phyloP scores from a whole-genome alignment of 1,140 invertebrate genomes.

The Ylistrum balloti region DNA sequence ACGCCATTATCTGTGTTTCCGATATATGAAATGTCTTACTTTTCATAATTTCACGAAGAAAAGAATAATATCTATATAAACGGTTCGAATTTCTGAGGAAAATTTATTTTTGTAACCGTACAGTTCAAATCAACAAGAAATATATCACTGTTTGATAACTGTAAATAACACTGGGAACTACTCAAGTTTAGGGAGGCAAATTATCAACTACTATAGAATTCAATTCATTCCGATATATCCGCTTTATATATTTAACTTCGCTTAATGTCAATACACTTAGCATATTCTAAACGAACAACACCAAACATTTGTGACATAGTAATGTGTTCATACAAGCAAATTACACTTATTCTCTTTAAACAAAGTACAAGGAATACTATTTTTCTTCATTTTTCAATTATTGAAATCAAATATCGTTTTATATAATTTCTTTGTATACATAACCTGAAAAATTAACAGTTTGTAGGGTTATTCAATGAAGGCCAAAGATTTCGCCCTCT shows the following conservation, averaged over 20 bases:
- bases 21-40: too few species aligned
- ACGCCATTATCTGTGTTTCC: too few species aligned
- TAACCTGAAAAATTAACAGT: constrained; percentile 35
- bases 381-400: not conserved
- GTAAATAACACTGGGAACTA: not conserved
- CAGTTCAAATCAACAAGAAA: not conserved
- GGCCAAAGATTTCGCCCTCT: not conserved
- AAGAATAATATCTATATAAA: too few species aligned
- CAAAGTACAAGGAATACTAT: not conserved
- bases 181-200: not conserved
- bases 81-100: too few species aligned
- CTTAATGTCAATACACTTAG: not conserved
- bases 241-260: not conserved
- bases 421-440: not conserved
- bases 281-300: not conserved
- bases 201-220: not conserved
- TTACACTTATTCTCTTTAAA: not conserved
- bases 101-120: not conserved
- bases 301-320: not conserved
- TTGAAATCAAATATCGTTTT: not conserved
- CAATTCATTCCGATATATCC: constrained; percentile 2
- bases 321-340: not conserved
- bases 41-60: too few species aligned
- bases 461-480: not conserved
- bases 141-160: not conserved